Evolutionary conservation across 2,797 vertebrate genomes (phyloP), one percentile per base, ranked within the genome.

Genomic region (Oreochromis grahami): DNA sequence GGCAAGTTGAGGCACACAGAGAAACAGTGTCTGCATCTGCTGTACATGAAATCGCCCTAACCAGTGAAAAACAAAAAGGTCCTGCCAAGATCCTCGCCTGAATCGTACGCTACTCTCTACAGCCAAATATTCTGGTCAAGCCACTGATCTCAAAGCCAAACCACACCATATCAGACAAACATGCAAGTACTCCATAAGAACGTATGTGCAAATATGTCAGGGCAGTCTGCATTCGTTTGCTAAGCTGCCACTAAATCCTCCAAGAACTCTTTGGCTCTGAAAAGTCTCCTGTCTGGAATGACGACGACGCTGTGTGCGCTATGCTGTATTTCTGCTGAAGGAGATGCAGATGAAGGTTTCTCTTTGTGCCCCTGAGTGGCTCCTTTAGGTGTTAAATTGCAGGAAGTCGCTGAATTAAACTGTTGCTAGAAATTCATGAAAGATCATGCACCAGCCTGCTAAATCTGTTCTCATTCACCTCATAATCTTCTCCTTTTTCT

Each of bases 351-450:
- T 84, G 90, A 85, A 93, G 88, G 84, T 92, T 92, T 88, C 83
- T 92, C 84, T 91, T 92, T 95, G 90, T 92, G 89, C 93, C 94
- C 91, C 92, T 91, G 91, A 95, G 95, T 94, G 87, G 91, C 93
- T 95, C 92, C 92, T 96, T 94, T 93, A 93, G 91, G 82, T 93
- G 90, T 92, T 92, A 96, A 96, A 96, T 96, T 95, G 93, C 95
- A 93, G 95, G 94, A 97, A 96, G 94, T 95, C 92, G 90, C 93
- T 94, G 94, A 96, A 96, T 96, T 94, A 95, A 96, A 96, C 89
- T 89, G 55, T 95, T 91, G 90, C 92, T 91, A 84, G 91, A 93
- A 96, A 95, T 95, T 95, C 93, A 95, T 95, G 93, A 93, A 95
- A 95, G 95, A 95, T 93, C 92, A 85, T 90, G 93, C 93, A 93